Base-by-base conservation (phyloP, 2,797 vertebrate genomes). In the Antrozous pallidus region DNA sequence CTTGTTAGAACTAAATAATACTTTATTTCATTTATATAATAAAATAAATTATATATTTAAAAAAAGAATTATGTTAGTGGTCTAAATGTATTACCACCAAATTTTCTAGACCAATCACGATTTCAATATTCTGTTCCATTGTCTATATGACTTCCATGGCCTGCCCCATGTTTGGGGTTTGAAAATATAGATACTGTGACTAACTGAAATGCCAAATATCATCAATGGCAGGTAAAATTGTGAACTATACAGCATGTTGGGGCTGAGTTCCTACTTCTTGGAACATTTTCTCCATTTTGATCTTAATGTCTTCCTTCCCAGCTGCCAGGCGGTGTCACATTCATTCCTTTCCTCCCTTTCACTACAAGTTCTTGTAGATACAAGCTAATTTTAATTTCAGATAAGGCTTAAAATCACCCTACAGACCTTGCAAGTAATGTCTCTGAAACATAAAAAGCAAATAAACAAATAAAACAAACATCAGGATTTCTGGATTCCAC, bases 391-490 rank as follows among this genome's bases (percentile, higher is more conserved):
- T 73, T 18, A 58, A 9, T 47, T 26, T 81, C 31, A 67, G 47
- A 54, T 83, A 90, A 80, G 5, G 77, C 38, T 79, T 79, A 45
- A 74, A 75, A 87, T 20, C 10, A 31, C 42, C 8, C 13, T 54
- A 6, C 1, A 40, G 20, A 79, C 73, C 85, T 83, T 89, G 18
- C n/a, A 69, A 38, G 79, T 26, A 47, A 17, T 65, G 4, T 70
- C 56, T 90, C n/a, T 92, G 18, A 80, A 63, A 89, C 91, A n/a
- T 71, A 80, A 71, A 79, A n/a, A 18, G 73, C 5, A 79, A 88
- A 17, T n/a, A 40, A 71, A 61, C 18, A 47, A 80, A 65, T 11
- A 45, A 80, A 61, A 17, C 10, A 42, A 79, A 75, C 3, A 1
- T 61, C 58, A 81, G 4, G 31, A 58, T 86, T 38, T 83, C n/a